These are phyloP conservation scores for Augochlora pura DNA, from an alignment of 1,140 invertebrate species.

Conservation along the genomic window DNA sequence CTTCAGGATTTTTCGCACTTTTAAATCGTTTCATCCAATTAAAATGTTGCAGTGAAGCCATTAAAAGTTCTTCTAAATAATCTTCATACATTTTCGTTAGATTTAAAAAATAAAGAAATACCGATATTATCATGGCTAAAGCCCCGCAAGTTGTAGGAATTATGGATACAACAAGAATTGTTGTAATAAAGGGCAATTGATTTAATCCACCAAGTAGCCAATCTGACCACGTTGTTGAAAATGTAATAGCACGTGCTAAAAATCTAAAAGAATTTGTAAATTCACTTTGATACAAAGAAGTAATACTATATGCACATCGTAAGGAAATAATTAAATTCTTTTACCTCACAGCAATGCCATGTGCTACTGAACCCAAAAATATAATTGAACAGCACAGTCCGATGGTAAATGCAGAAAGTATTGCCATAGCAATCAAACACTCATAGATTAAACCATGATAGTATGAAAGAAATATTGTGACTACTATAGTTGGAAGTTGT, in stretches of 20 bases:
- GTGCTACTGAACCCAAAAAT: conserved; percentile 82
- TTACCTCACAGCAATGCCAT: conserved; percentile 82
- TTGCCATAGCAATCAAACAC: conserved; percentile 76
- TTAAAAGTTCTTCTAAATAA: conserved; percentile 84
- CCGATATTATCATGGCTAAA: conserved; percentile 77
- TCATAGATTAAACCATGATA: conserved; percentile 66
- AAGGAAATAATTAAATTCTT: conserved; percentile 41
- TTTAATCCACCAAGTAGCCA: conserved; percentile 80
- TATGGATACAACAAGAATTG: conserved; percentile 77
- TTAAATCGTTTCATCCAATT: conserved; percentile 48
- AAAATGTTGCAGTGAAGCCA: conserved; percentile 68
- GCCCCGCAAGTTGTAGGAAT: conserved; percentile 81
- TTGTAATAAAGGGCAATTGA: conserved; percentile 80
- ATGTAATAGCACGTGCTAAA: conserved; percentile 79
- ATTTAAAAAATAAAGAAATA: conserved; percentile 79
- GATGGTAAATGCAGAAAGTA: conserved; percentile 78
- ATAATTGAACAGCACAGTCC: conserved; percentile 79
- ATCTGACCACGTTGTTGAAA: conserved; percentile 80
- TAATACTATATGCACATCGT: conserved; percentile 1
- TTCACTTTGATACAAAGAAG: conserved; percentile 11
- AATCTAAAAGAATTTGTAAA: conserved; percentile 73
- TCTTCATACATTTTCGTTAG: conserved; percentile 88
- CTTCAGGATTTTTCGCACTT: conserved; percentile 32
- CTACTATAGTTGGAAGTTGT: conserved; percentile 50
- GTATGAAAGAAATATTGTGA: conserved; percentile 63